phyloP scores from a whole-genome alignment of 2,113 vertebrate genomes.

The human (Homo sapiens) region DNA sequence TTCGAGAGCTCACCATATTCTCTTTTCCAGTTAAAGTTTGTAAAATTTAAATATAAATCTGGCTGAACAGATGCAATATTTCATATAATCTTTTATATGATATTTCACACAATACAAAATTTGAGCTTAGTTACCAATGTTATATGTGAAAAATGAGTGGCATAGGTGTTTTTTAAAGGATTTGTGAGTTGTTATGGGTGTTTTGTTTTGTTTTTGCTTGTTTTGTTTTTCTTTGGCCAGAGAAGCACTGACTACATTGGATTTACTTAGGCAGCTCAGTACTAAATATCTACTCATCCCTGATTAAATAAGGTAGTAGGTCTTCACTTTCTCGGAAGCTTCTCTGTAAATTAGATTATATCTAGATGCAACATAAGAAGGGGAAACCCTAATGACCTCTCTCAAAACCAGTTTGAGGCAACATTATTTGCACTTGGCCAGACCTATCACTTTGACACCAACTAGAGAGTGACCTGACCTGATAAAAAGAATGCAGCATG shows the following conservation, averaged over 20 bases:
- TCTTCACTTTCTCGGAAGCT: not conserved
- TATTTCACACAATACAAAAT: not conserved
- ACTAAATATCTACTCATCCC: not conserved
- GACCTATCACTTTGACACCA: not conserved
- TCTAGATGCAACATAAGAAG: not conserved
- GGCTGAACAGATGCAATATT: not conserved
- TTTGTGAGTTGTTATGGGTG: not conserved
- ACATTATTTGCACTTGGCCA: not conserved
- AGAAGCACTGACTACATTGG: not conserved
- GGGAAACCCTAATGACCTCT: not conserved
- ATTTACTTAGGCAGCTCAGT: not conserved
- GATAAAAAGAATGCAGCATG: not conserved
- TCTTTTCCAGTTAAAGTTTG: not conserved
- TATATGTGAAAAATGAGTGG: not conserved
- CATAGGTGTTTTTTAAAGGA: not conserved
- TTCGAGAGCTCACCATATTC: not conserved
- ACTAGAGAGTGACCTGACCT: not conserved
- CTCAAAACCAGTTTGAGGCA: not conserved
- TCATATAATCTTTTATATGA: too few species aligned
- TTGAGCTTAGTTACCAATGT: not conserved
- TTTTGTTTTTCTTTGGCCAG: not conserved
- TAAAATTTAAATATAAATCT: slow-evolving; percentile 1
- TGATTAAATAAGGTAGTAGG: not conserved
- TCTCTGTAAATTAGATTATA: not conserved
- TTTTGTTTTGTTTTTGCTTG: not conserved